These are phyloP conservation scores for Eupithecia dodoneata DNA, from an alignment of 2,888 invertebrate genomes.

Conservation along the genomic window DNA sequence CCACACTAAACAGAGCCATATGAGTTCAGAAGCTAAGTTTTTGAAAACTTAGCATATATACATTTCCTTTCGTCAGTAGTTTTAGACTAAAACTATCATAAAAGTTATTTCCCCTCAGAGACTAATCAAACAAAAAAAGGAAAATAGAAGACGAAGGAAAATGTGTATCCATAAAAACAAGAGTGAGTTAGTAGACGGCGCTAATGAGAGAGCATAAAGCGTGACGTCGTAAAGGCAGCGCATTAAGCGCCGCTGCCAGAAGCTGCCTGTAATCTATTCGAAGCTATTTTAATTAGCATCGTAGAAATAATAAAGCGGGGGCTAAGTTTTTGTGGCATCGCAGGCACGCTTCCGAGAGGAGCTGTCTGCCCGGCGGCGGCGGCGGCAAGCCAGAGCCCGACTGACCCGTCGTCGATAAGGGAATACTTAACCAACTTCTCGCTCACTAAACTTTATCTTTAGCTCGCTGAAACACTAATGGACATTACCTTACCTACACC, in stretches of 20 bases:
- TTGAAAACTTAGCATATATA: slow-evolving; percentile 36
- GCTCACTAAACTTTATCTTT: slow-evolving; percentile 66
- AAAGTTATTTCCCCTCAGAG: slow-evolving; percentile 35
- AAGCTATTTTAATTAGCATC: slow-evolving; percentile 82
- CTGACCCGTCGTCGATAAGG: slow-evolving; percentile 55
- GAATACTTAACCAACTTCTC: slow-evolving; percentile 75
- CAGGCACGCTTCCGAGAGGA: slow-evolving; percentile 66
- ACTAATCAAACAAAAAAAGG: slow-evolving; percentile 57
- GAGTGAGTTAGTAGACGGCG: slow-evolving; percentile 69
- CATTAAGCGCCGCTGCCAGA: slow-evolving; percentile 80
- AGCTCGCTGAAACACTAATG: slow-evolving; percentile 61
- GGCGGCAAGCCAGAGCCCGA: slow-evolving; percentile 44
- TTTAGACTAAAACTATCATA: slow-evolving; percentile 43
- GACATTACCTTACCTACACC: slow-evolving; percentile 51
- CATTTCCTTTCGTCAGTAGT: slow-evolving; percentile 43
- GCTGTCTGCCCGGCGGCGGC: slow-evolving; percentile 53
- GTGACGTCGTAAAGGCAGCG: slow-evolving; percentile 81
- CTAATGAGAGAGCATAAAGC: slow-evolving; percentile 82
- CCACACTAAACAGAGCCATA: slow-evolving; percentile 44
- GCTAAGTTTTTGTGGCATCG: slow-evolving; percentile 79
- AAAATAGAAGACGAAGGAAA: slow-evolving; percentile 58
- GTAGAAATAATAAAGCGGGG: slow-evolving; percentile 77
- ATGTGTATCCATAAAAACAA: slow-evolving; percentile 71
- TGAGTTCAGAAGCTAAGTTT: slow-evolving; percentile 40
- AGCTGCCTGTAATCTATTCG: slow-evolving; percentile 81